These are phyloP conservation scores for Drosophila acutilabella DNA, from an alignment of 2,888 invertebrate genomes.

Conservation along the genomic window DNA sequence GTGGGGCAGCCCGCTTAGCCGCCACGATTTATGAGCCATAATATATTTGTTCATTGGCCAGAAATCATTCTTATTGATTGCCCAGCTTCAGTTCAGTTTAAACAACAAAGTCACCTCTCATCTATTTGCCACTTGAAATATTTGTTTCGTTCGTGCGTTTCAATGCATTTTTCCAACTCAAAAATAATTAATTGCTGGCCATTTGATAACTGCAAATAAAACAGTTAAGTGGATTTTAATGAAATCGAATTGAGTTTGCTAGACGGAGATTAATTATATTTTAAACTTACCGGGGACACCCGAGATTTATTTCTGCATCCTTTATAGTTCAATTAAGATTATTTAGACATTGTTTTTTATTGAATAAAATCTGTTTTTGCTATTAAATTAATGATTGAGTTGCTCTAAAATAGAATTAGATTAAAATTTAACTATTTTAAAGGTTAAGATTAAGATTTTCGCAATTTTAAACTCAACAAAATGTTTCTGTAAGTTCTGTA, in stretches of 20 bases:
- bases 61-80: slow-evolving; percentile 49
- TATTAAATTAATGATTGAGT: no score
- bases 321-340: background rate
- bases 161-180: slow-evolving; percentile 12
- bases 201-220: slow-evolving; percentile 4
- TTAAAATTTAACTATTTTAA: no score
- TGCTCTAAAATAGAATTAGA: no score
- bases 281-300: background rate
- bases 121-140: slow-evolving; percentile 43
- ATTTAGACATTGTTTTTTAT: no score
- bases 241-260: background rate
- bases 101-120: slow-evolving; percentile 25
- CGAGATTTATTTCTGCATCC: background rate
- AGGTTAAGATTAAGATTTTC: no score
- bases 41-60: slow-evolving; percentile 34
- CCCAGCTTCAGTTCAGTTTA: slow-evolving; percentile 20
- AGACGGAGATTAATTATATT: background rate
- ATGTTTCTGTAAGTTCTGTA: no score
- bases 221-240: background rate
- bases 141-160: slow-evolving; percentile 46
- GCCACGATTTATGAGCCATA: slow-evolving; percentile 51
- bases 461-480: no score
- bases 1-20: slow-evolving; percentile 22
- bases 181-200: slow-evolving; percentile 17
- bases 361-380: no score